Evolutionary conservation across 1,140 invertebrate genomes (phyloP).

Genomic region (Drosophila pseudoananassae): DNA sequence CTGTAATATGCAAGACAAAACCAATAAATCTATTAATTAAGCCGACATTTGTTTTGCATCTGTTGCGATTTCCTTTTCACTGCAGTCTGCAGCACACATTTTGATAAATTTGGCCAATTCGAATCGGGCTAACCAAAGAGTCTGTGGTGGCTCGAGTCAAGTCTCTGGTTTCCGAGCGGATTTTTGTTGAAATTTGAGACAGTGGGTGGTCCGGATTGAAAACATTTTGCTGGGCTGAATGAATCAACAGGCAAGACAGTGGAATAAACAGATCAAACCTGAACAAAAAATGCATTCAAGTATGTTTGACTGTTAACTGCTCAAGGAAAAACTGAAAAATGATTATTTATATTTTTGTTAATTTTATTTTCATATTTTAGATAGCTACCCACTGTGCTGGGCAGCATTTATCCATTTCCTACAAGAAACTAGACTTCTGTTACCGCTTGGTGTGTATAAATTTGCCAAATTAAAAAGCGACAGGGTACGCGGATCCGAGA

Average conservation of each 20-base stretch:
- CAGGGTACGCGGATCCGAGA: constrained; percentile 21
- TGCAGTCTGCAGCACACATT: constrained; percentile 7
- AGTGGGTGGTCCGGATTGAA: constrained; percentile 75
- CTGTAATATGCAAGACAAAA: constrained; percentile 72
- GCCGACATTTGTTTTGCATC: constrained; percentile 66
- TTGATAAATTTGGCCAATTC: constrained; percentile 54
- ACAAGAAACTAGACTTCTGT: constrained; percentile 61
- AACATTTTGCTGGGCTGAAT: constrained; percentile 45
- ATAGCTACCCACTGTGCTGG: constrained; percentile 26
- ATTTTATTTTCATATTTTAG: not conserved
- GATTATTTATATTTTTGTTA: not conserved
- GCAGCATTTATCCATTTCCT: constrained; percentile 34
- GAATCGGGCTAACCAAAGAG: constrained; percentile 33
- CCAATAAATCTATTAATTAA: constrained; percentile 83
- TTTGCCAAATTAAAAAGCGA: constrained; percentile 78
- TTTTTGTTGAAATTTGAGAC: constrained; percentile 78
- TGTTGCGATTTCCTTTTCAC: constrained; percentile 43
- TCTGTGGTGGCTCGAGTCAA: constrained; percentile 4
- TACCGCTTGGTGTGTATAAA: constrained; percentile 69
- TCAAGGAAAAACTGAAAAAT: not conserved
- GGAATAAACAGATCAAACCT: not conserved
- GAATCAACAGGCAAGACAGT: constrained; percentile 49
- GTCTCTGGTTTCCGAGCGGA: constrained; percentile 51
- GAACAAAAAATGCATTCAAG: not conserved
- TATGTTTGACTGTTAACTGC: too few relatives aligned